These are phyloP conservation scores for Drosophila picticornis DNA, from an alignment of 2,888 invertebrate genomes.

Conservation along the genomic window DNA sequence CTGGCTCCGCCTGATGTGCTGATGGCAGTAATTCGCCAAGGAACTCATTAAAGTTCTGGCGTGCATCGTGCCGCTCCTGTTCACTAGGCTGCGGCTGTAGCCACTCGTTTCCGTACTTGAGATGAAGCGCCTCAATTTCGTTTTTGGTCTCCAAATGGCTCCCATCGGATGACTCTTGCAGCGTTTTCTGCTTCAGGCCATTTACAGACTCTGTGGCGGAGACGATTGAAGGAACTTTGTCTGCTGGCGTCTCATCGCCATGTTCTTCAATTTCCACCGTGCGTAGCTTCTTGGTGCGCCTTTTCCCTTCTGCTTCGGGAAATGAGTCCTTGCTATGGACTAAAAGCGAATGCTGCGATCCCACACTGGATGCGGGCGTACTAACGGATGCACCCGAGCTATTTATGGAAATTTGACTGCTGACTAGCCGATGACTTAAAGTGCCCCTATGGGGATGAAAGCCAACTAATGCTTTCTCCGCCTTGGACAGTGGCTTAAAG, in stretches of 20 bases:
- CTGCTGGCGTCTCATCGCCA: constrained; percentile 12
- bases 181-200: neutral
- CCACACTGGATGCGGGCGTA: constrained; percentile 83
- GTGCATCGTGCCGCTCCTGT: constrained; percentile 59
- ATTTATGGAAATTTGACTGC: constrained; percentile 53
- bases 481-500: constrained; percentile 86
- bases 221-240: neutral
- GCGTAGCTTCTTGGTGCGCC: constrained; percentile 84
- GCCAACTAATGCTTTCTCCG: constrained; percentile 86
- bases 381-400: constrained; percentile 55
- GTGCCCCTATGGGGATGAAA: constrained; percentile 81
- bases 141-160: constrained; percentile 87
- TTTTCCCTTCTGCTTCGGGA: constrained; percentile 70
- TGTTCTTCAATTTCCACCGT: constrained; percentile 84
- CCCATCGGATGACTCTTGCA: constrained; percentile 54
- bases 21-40: constrained; percentile 66
- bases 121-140: constrained; percentile 87
- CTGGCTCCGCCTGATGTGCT: neutral
- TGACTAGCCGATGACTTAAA: constrained; percentile 46
- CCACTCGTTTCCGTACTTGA: constrained; percentile 88
- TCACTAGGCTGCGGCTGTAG: constrained; percentile 82
- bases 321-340: constrained; percentile 44
- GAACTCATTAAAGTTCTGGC: constrained; percentile 79
- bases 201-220: neutral
- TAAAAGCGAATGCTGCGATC: constrained; percentile 73